phyloP scores from a whole-genome alignment of 2,113 vertebrate species.

The Chaetops frenatus region DNA sequence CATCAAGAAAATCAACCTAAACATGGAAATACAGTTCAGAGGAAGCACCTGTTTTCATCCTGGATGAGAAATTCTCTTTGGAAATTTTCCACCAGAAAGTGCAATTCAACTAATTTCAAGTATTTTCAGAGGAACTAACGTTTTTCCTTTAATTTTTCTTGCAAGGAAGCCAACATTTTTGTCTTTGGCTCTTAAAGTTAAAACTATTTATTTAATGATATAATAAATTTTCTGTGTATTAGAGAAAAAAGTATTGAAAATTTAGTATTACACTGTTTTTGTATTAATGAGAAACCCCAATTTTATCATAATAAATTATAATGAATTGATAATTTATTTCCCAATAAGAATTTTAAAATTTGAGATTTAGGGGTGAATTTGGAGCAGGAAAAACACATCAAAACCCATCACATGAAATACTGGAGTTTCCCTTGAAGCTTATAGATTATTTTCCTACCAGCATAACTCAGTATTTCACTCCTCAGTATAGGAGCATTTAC shows the following conservation, averaged over 20 bases:
- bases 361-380: background rate
- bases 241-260: background rate
- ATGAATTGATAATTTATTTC: background rate
- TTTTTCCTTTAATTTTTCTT: background rate
- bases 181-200: background rate
- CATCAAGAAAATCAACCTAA: background rate
- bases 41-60: background rate
- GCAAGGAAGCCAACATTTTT: background rate
- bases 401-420: background rate
- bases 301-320: background rate
- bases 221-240: background rate
- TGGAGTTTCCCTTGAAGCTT: background rate
- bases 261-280: background rate
- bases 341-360: background rate
- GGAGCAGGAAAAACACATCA: rapidly evolving
- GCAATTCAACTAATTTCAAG: background rate
- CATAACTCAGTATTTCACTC: background rate
- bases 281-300: background rate
- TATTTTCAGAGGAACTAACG: background rate
- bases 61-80: background rate
- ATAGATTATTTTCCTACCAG: background rate
- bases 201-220: background rate
- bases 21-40: background rate
- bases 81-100: background rate
- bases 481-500: background rate